A percentile compares a stretch with the other conserved stretches of the same genome.
Evolutionary conservation across 1,140 invertebrate species (phyloP).

Genomic region (Saxidomus purpurata): DNA sequence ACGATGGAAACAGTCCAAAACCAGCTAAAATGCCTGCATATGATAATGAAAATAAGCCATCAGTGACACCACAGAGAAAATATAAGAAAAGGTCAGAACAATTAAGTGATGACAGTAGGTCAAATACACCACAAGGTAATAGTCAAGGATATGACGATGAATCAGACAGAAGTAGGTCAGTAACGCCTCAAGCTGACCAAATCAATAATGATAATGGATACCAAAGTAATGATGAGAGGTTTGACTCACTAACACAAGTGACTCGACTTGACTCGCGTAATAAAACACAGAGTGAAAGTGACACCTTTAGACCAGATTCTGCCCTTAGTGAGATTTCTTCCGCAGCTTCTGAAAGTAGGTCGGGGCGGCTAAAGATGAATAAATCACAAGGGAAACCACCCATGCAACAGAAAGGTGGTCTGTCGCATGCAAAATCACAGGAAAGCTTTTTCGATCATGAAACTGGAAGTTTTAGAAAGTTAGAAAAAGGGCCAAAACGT

Average conservation of each 20-base stretch:
- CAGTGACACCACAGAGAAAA: conserved; percentile 60
- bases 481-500: conserved; percentile 78
- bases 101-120: conserved; percentile 60
- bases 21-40: conserved; percentile 71
- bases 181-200: conserved; percentile 49
- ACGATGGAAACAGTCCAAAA: conserved; percentile 68
- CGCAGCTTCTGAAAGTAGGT: conserved; percentile 73
- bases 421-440: conserved; percentile 77
- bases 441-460: conserved; percentile 77
- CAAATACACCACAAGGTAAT: conserved; percentile 61
- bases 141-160: conserved; percentile 35
- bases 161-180: conserved; percentile 56
- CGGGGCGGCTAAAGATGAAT: conserved; percentile 49
- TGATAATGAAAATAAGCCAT: conserved; percentile 71
- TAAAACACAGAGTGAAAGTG: conserved; percentile 63
- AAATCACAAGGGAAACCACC: conserved; percentile 43
- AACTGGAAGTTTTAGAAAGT: conserved; percentile 51
- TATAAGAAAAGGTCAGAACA: conserved; percentile 38
- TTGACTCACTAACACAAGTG: conserved; percentile 61
- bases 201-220: conserved; percentile 35
- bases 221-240: conserved; percentile 49
- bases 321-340: conserved; percentile 74
- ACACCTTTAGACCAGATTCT: conserved; percentile 76
- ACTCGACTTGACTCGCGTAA: conserved; percentile 53
- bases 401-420: conserved; percentile 41